Evolutionary conservation across 2,797 vertebrate genomes (phyloP).

Genomic region (Acanthiza pusilla): DNA sequence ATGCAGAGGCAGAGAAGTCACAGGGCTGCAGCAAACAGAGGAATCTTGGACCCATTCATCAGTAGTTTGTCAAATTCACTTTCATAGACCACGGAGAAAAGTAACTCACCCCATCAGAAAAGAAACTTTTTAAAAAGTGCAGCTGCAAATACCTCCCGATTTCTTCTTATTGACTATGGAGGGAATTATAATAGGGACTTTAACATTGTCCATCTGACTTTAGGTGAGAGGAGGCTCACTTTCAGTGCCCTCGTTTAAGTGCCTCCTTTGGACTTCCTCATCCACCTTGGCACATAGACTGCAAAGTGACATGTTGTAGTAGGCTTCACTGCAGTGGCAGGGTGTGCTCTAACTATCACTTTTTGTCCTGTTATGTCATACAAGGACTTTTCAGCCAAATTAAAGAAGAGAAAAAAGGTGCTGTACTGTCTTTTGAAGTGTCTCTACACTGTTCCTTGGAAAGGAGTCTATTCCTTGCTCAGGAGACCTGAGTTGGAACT

Average conservation of each 20-base stretch:
- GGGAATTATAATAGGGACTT: neutral
- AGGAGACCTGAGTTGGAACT: neutral
- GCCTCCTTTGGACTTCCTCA: neutral
- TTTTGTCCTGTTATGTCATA: neutral
- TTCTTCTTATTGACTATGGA: neutral
- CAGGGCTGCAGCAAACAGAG: neutral
- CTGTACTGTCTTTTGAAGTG: neutral
- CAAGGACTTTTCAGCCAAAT: neutral
- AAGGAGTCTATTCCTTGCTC: neutral
- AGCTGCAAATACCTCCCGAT: neutral
- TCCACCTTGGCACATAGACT: neutral
- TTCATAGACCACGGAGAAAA: neutral
- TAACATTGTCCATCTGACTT: fast-evolving
- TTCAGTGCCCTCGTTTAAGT: neutral
- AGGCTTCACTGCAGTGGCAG: neutral
- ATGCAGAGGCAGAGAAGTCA: neutral
- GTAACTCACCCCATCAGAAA: neutral
- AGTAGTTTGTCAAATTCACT: neutral
- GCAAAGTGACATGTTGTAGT: neutral
- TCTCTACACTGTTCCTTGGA: neutral
- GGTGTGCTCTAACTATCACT: neutral
- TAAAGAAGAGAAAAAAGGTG: neutral
- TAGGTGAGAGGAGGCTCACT: neutral
- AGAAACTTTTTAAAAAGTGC: neutral
- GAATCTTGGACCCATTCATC: neutral